These are phyloP conservation scores for Mungos mungo DNA, from an alignment of 2,113 vertebrate genomes.

Conservation along the genomic window DNA sequence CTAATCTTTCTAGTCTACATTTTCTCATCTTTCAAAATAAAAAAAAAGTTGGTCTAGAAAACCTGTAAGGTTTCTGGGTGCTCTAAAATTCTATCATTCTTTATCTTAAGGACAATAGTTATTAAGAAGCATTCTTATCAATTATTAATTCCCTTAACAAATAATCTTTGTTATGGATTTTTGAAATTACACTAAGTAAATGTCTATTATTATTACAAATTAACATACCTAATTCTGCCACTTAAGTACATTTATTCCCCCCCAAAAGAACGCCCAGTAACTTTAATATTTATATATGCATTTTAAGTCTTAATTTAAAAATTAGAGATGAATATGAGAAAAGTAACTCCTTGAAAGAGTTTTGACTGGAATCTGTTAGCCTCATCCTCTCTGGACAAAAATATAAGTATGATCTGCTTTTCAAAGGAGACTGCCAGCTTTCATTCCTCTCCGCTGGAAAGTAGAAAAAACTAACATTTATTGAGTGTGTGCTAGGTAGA, in stretches of 20 bases:
- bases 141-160: neutral
- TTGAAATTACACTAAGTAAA: slow-evolving; percentile 14
- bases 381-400: neutral
- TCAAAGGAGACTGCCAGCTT: neutral
- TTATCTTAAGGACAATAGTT: neutral
- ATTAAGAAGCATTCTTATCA: neutral
- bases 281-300: slow-evolving; percentile 8
- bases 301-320: slow-evolving; percentile 31
- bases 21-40: slow-evolving; percentile 34
- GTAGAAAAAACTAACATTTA: slow-evolving; percentile 14
- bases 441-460: neutral
- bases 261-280: neutral
- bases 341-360: neutral
- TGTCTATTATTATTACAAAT: neutral
- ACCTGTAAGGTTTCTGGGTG: neutral
- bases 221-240: neutral
- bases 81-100: neutral
- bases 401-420: neutral
- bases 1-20: neutral
- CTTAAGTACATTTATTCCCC: neutral
- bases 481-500: neutral
- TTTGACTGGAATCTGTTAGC: slow-evolving; percentile 5
- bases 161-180: slow-evolving; percentile 13
- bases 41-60: neutral
- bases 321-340: neutral